phyloP scores from a whole-genome alignment of 53 echinoderm and acorn worm species.

The Holothuria leucospilota region DNA sequence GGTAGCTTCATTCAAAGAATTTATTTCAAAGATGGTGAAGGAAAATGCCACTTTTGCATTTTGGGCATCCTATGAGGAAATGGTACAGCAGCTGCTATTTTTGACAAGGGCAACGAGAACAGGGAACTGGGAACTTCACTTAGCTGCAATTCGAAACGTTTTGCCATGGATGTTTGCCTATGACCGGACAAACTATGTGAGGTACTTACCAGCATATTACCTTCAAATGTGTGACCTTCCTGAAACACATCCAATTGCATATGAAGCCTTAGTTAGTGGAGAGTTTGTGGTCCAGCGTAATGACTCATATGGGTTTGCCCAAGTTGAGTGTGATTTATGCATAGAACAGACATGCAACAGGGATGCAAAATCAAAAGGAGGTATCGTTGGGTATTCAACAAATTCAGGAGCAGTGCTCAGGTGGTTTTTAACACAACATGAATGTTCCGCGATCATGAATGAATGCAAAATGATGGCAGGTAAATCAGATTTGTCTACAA shows the following conservation, averaged over 20 bases:
- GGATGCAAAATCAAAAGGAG: slow-evolving; percentile 61
- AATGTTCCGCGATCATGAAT: slow-evolving; percentile 39
- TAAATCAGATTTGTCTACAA: background rate
- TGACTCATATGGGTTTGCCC: slow-evolving; percentile 64
- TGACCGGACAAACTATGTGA: slow-evolving; percentile 56
- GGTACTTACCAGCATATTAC: slow-evolving; percentile 66
- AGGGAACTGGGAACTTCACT: slow-evolving; percentile 36
- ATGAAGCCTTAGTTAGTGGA: slow-evolving; percentile 59
- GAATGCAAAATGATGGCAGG: slow-evolving; percentile 59
- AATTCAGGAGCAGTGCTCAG: slow-evolving; percentile 50
- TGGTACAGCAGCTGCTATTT: slow-evolving; percentile 23
- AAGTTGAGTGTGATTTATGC: slow-evolving; percentile 65
- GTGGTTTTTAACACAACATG: slow-evolving; percentile 63
- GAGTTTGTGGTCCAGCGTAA: slow-evolving; percentile 76
- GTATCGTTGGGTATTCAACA: slow-evolving; percentile 52
- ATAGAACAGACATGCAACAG: slow-evolving; percentile 74
- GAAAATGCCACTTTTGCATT: slow-evolving; percentile 46
- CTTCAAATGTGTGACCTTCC: slow-evolving; percentile 60
- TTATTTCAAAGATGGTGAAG: background rate
- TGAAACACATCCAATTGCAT: slow-evolving; percentile 50
- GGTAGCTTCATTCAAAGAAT: background rate
- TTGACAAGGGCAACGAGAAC: slow-evolving; percentile 47
- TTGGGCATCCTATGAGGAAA: slow-evolving; percentile 53
- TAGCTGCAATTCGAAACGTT: slow-evolving; percentile 53
- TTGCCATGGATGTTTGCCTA: slow-evolving; percentile 70